Evolutionary conservation across 2,888 invertebrate species (phyloP).

Genomic region (Hyposoter dolosus): DNA sequence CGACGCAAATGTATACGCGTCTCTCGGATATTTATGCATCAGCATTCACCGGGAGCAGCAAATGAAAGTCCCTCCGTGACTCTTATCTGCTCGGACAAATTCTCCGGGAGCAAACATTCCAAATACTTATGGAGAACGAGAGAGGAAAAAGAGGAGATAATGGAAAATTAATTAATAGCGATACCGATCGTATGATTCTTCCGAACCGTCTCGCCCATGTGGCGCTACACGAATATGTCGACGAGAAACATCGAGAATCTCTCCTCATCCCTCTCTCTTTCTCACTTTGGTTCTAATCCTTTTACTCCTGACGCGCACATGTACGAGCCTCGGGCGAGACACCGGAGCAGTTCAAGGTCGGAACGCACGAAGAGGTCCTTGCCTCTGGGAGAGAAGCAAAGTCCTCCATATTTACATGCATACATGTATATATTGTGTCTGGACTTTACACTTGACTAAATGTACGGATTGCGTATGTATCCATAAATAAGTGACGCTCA

Average conservation of each 20-base stretch:
- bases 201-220: slow-evolving; percentile 43
- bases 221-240: slow-evolving; percentile 35
- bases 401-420: slow-evolving; percentile 40
- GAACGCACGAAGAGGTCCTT: slow-evolving; percentile 55
- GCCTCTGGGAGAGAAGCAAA: slow-evolving; percentile 56
- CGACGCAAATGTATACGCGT: neutral
- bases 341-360: slow-evolving; percentile 67
- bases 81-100: slow-evolving; percentile 57
- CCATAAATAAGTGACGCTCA: neutral
- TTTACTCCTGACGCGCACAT: slow-evolving; percentile 50
- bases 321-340: slow-evolving; percentile 31
- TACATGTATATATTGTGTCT: slow-evolving; percentile 11
- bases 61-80: neutral
- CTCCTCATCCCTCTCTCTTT: slow-evolving; percentile 51
- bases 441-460: neutral
- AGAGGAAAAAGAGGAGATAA: slow-evolving; percentile 11
- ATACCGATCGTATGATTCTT: slow-evolving; percentile 50
- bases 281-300: slow-evolving; percentile 57
- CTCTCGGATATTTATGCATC: slow-evolving; percentile 4
- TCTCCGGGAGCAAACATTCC: slow-evolving; percentile 58
- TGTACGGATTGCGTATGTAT: neutral
- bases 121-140: neutral
- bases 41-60: slow-evolving; percentile 19
- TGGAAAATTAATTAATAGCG: slow-evolving; percentile 63
- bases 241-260: slow-evolving; percentile 32